Evolutionary conservation across 2,888 invertebrate genomes (phyloP).

Genomic region (Horisme vitalbata): DNA sequence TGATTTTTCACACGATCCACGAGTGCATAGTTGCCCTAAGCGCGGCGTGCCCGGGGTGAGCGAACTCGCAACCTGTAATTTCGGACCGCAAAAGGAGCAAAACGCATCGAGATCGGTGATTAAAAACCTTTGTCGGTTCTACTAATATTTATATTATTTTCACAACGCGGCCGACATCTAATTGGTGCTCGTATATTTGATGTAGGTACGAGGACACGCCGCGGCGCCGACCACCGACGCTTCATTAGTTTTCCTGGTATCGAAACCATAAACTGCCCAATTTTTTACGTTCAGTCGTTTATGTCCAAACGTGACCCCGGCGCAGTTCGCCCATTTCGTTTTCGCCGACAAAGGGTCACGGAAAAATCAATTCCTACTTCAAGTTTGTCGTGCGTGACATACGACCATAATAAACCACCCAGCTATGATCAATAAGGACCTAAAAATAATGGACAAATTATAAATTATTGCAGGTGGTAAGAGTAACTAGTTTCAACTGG

Average conservation of each 20-base stretch:
- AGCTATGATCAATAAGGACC: slow-evolving; percentile 48
- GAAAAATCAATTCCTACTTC: slow-evolving; percentile 58
- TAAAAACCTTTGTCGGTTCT: slow-evolving; percentile 83
- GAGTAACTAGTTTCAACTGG: slow-evolving; percentile 73
- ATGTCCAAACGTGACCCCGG: slow-evolving; percentile 67
- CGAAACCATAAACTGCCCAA: slow-evolving; percentile 68
- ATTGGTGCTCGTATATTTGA: slow-evolving; percentile 75
- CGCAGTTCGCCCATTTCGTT: slow-evolving; percentile 31
- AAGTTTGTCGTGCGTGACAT: slow-evolving; percentile 26
- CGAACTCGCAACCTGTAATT: slow-evolving; percentile 81
- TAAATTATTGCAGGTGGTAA: slow-evolving; percentile 68
- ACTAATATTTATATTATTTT: slow-evolving; percentile 83
- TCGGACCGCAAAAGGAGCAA: slow-evolving; percentile 82
- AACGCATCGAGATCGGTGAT: slow-evolving; percentile 78
- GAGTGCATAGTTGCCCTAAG: slow-evolving; percentile 79
- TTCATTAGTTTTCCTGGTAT: slow-evolving; percentile 79
- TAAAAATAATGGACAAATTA: slow-evolving; percentile 66
- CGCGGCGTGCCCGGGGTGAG: slow-evolving; percentile 73
- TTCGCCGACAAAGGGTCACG: slow-evolving; percentile 56
- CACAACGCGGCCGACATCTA: slow-evolving; percentile 80
- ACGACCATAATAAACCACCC: too few relatives aligned
- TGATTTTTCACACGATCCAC: slow-evolving; percentile 81
- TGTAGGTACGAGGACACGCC: slow-evolving; percentile 55
- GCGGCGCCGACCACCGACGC: slow-evolving; percentile 71
- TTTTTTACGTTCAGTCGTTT: slow-evolving; percentile 67